Conservation (phyloP, 2,113 vertebrate species). For the Amblyornis subalaris region DNA sequence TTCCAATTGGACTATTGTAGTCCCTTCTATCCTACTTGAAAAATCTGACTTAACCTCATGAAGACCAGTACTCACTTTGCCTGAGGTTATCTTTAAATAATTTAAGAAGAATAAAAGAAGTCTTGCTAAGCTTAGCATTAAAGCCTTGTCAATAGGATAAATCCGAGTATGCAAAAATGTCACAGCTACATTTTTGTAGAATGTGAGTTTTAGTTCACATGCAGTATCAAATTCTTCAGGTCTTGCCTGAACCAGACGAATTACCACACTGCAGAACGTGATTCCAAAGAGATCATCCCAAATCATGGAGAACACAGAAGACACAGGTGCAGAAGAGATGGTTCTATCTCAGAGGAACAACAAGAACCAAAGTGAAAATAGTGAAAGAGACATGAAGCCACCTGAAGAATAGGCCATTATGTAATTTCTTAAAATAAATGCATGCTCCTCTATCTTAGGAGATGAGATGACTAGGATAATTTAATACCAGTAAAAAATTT, state of each 20-base stretch:
- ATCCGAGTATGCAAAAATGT: background rate
- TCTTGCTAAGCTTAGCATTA: background rate
- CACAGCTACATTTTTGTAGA: background rate
- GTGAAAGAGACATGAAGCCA: background rate
- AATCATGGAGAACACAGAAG: background rate
- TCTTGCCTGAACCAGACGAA: background rate
- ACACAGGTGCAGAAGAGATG: background rate
- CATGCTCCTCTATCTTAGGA: background rate
- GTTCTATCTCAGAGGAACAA: background rate
- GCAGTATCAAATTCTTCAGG: background rate
- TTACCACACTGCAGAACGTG: background rate
- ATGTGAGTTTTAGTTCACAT: background rate
- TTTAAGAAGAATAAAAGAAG: background rate
- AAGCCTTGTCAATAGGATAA: background rate
- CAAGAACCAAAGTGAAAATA: background rate
- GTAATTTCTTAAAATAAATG: constrained; percentile 32
- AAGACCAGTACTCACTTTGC: background rate
- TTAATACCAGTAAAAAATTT: constrained; percentile 21
- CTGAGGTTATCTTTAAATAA: background rate
- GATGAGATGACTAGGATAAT: constrained; percentile 16
- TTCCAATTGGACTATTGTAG: background rate
- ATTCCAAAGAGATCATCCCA: background rate
- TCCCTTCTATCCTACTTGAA: background rate
- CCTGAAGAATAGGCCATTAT: background rate
- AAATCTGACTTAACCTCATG: background rate